Conservation (phyloP, 2,888 invertebrate genomes). For the Plagodis dolabraria region DNA sequence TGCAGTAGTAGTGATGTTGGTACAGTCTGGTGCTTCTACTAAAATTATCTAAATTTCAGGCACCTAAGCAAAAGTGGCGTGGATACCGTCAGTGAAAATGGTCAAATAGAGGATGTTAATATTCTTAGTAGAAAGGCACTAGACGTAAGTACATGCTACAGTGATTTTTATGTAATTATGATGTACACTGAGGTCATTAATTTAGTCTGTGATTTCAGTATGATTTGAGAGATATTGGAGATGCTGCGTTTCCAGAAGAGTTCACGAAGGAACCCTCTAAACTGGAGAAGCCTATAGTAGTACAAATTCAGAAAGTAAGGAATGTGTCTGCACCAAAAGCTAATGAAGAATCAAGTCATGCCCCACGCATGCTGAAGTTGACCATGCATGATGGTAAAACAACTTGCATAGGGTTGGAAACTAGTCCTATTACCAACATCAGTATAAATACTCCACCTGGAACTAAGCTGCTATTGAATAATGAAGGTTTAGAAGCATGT, state of each 20-base stretch:
- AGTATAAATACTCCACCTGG: constrained; percentile 95
- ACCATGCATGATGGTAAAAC: constrained; percentile 94
- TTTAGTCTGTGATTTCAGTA: constrained; percentile 73
- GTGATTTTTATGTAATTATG: constrained; percentile 24
- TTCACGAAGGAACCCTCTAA: constrained; percentile 84
- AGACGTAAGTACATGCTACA: constrained; percentile 86
- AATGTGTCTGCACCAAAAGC: constrained; percentile 96
- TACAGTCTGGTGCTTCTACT: constrained; percentile 27
- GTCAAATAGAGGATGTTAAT: constrained; percentile 86
- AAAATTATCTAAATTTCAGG: constrained; percentile 77
- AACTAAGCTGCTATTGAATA: constrained; percentile 88
- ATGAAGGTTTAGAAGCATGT: constrained; percentile 82
- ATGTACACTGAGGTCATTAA: constrained; percentile 35
- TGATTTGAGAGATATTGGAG: constrained; percentile 93
- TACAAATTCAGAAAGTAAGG: constrained; percentile 94
- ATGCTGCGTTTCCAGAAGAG: constrained; percentile 88
- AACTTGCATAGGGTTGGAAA: constrained; percentile 91
- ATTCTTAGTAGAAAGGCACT: constrained; percentile 87
- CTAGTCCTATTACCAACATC: constrained; percentile 88
- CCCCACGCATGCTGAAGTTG: constrained; percentile 93
- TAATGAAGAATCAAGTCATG: constrained; percentile 92
- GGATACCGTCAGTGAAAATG: constrained; percentile 87
- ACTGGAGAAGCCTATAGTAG: constrained; percentile 86
- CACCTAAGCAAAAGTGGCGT: constrained; percentile 89
- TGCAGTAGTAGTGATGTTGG: not conserved